A percentile compares a stretch with the other conserved stretches of the same genome.
These are phyloP conservation scores for Chalcosyrphus nemorum DNA, from an alignment of 2,888 invertebrate species.

Conservation along the genomic window DNA sequence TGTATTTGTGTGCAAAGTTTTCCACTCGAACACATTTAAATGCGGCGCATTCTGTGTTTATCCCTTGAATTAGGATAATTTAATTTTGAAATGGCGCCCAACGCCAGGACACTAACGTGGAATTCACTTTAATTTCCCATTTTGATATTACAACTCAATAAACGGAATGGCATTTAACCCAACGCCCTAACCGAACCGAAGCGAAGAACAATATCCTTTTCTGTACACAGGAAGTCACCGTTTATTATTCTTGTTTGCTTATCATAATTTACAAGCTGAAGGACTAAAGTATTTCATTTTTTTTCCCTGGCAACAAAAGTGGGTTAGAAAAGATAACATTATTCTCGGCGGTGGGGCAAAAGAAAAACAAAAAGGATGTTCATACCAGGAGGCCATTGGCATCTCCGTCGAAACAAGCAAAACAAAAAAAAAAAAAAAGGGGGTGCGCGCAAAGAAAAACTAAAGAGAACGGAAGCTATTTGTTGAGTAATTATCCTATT, in stretches of 20 bases:
- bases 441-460: slow-evolving; percentile 23
- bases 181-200: background rate
- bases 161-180: slow-evolving; percentile 57
- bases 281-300: background rate
- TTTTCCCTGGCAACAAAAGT: background rate
- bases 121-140: slow-evolving; percentile 56
- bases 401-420: background rate
- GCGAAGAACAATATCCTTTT: background rate
- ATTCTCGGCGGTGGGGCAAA: background rate
- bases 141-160: slow-evolving; percentile 59
- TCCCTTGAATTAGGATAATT: slow-evolving; percentile 64
- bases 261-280: slow-evolving; percentile 53
- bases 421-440: too few relatives aligned
- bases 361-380: background rate
- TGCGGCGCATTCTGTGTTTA: slow-evolving; percentile 42
- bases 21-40: slow-evolving; percentile 46
- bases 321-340: slow-evolving; percentile 30
- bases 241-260: slow-evolving; percentile 52
- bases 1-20: slow-evolving; percentile 6
- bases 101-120: background rate
- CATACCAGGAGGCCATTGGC: background rate
- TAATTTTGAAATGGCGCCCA: slow-evolving; percentile 36
- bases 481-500: slow-evolving; percentile 67
- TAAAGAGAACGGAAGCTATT: slow-evolving; percentile 59
- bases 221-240: slow-evolving; percentile 15